These are phyloP conservation scores for Loris lydekkerianus DNA, from an alignment of 2,797 vertebrate species.

Conservation along the genomic window DNA sequence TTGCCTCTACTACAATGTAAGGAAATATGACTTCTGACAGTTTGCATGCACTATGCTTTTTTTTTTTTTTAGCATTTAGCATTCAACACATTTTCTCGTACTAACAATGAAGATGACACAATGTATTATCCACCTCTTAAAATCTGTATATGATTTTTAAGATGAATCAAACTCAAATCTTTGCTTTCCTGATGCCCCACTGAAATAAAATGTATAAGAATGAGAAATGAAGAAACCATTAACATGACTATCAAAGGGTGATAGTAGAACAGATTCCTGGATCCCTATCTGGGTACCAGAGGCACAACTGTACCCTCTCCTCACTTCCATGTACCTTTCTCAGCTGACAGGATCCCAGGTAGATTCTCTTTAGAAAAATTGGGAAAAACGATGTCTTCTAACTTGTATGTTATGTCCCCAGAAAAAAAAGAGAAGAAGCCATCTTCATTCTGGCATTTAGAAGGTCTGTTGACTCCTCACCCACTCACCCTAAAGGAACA, in stretches of 20 bases:
- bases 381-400: slow-evolving; percentile 10
- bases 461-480: neutral
- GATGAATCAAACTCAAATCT: neutral
- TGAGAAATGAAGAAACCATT: slow-evolving; percentile 26
- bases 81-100: slow-evolving; percentile 35
- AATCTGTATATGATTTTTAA: slow-evolving; percentile 47
- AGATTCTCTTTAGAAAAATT: slow-evolving; percentile 33
- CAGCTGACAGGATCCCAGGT: neutral
- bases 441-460: slow-evolving; percentile 32
- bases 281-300: slow-evolving; percentile 5
- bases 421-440: slow-evolving; percentile 35
- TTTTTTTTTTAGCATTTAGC: slow-evolving; percentile 34
- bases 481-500: neutral
- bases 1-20: neutral
- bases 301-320: neutral
- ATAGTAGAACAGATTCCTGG: neutral
- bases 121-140: slow-evolving; percentile 10
- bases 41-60: slow-evolving; percentile 1
- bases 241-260: slow-evolving; percentile 3
- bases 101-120: slow-evolving; percentile 53
- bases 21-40: slow-evolving; percentile 6
- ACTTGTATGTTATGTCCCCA: neutral
- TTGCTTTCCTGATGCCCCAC: slow-evolving; percentile 41
- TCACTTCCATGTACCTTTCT: neutral
- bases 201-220: slow-evolving; percentile 61